A percentile compares a stretch with the other conserved stretches of the same genome.
Conservation (phyloP, 1,140 invertebrate genomes). For the silkworm (Bombyx mori) region ASM3026992v2 NC_085126.1:328501-329000, state of each 20-base stretch:
- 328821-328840: constrained; percentile 49
- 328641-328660: constrained; percentile 18
- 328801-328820: constrained; percentile 20
- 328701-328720: constrained; percentile 47
- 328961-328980: constrained; percentile 24
- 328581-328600: too few species aligned
- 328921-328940: constrained; percentile 21
- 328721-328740: constrained; percentile 61
- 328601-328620: constrained; percentile 58
- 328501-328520: too few species aligned
- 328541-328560: too few species aligned
- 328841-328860: constrained; percentile 65
- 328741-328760: constrained; percentile 62
- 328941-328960: constrained; percentile 5
- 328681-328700: constrained; percentile 44
- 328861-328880: constrained; percentile 65
- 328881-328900: constrained; percentile 50
- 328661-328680: constrained; percentile 60
- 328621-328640: constrained; percentile 24
- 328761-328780: constrained; percentile 63
- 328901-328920: constrained; percentile 36
- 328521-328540: too few species aligned
- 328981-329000: constrained; percentile 53
- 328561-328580: too few species aligned
- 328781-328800: constrained; percentile 56